Conservation (phyloP, 2,797 vertebrate species). For the Pseudochaenichthys georgianus region DNA sequence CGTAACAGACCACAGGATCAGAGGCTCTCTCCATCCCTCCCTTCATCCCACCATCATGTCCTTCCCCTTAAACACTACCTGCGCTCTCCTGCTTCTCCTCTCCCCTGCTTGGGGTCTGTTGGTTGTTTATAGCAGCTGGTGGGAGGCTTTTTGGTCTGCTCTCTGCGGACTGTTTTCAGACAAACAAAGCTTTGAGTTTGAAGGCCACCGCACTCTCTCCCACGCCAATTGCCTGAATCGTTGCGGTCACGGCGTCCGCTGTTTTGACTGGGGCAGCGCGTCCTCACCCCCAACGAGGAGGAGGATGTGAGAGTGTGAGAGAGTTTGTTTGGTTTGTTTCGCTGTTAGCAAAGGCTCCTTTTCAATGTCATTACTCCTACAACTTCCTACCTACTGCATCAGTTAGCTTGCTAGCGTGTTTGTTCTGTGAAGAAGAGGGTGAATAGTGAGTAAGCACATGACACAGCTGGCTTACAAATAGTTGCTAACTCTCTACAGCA, state of each 20-base stretch:
- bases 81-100: background rate
- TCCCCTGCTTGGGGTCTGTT: constrained; percentile 36
- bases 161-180: constrained; percentile 64
- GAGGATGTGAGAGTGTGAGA: background rate
- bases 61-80: constrained; percentile 28
- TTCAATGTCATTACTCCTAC: background rate
- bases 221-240: constrained; percentile 36
- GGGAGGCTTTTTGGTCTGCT: constrained; percentile 63
- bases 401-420: background rate
- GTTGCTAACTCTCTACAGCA: background rate
- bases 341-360: background rate
- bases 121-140: constrained; percentile 54
- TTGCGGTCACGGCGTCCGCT: constrained; percentile 22
- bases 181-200: constrained; percentile 61
- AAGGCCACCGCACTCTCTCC: constrained; percentile 55
- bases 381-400: background rate
- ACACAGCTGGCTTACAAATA: background rate
- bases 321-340: background rate
- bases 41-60: background rate
- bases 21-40: background rate
- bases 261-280: constrained; percentile 40
- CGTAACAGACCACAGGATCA: constrained; percentile 19
- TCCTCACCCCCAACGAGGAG: constrained; percentile 23
- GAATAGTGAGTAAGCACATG: background rate
- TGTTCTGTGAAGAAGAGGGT: background rate